Evolutionary conservation across 1,140 invertebrate species (phyloP), one percentile per base, ranked within the genome.

Genomic region (Penaeus indicus): DNA sequence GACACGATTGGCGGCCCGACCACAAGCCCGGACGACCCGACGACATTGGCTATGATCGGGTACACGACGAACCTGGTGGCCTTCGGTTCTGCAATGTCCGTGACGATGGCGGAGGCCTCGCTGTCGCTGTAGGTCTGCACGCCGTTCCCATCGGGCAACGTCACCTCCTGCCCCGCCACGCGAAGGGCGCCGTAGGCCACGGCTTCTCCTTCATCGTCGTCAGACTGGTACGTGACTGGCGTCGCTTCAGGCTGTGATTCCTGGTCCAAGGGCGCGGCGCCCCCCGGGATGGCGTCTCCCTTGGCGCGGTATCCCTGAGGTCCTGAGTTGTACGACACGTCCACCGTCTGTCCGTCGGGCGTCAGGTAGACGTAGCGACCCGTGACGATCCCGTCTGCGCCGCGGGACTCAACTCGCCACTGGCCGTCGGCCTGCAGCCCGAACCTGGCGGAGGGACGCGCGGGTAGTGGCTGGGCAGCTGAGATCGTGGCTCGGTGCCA

Each of bases 341-440:
- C 87, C 8, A 88, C 87, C 11, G 62, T 60, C 69, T 83, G 63
- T n/a, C 89, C 89, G 21, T 90, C 89, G 1, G 81, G 87, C n/a
- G 63, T 69, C 38, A 25, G 32, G 60, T 63, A 87, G 32, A 62
- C 62, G 75, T 90, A 90, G 11, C 80, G 88, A 18, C 87, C 90
- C 27, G 54, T 38, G n/a, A 90, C 90, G 38, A 25, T 64, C 25
- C 90, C 90, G 63, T 89, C 75, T 19, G 88, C 4, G 42, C 85
- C 82, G 1, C 90, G 69, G 22, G 88, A 86, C 32, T 90, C 90
- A 11, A 89, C 84, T 2, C 88, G 64, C 84, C 84, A 86, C 72
- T 90, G 90, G 72, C 90, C 88, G 77, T 81, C 54, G 7, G 84
- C 84, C 62, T 90, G 89, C 84, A 86, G 83, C 22, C 89, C 89